Evolutionary conservation across 2,797 vertebrate genomes (phyloP), one percentile per base, ranked within the genome.

Genomic region (Pipistrellus pygmaeus): DNA sequence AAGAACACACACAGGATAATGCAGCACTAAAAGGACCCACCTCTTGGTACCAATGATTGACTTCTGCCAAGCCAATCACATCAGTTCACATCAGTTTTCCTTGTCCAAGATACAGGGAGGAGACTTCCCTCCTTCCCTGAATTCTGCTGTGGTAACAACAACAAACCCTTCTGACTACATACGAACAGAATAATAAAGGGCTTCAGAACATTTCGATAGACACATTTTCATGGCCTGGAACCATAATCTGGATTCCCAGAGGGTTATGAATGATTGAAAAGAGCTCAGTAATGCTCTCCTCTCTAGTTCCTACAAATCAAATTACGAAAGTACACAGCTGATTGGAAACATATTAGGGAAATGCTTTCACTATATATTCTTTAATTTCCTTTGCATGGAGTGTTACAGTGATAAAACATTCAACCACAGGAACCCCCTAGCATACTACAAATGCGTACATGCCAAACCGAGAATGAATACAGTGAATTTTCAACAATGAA

Each of bases 381-480:
- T 97, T 95, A 95, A 97, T 97, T 97, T 97, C 95, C 95, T 97
- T 95, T 94, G 85, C 90, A 51, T 95, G 85, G 95, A 96, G 94
- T 93, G 93, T 96, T 93, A 92, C 55, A 88, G 85, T 68, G 96
- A 96, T 96, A 97, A 96, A 96, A 84, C 80, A 60, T 77, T 81
- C 93, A 80, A 93, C 94, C 95, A 84, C 62, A 94, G 91, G 72
- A 91, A 91, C 48, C 30, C 30, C 69, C 85, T 92, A 75, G 75
- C 57, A 90, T 44, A 82, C 89, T 95, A 81, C 91, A 94, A 91
- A 91, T 87, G 85, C 62, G 68, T 66, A 80, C 44, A 44, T 11
- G 11, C 88, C 95, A 95, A 95, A 82, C 80, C 68, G 14, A 93
- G 88, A 93, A 92, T 75, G 78, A 94, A 94, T 57, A 91, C 73